Evolutionary conservation across 2,888 invertebrate genomes (phyloP).

Genomic region (Hydrotaea diabolus): DNA sequence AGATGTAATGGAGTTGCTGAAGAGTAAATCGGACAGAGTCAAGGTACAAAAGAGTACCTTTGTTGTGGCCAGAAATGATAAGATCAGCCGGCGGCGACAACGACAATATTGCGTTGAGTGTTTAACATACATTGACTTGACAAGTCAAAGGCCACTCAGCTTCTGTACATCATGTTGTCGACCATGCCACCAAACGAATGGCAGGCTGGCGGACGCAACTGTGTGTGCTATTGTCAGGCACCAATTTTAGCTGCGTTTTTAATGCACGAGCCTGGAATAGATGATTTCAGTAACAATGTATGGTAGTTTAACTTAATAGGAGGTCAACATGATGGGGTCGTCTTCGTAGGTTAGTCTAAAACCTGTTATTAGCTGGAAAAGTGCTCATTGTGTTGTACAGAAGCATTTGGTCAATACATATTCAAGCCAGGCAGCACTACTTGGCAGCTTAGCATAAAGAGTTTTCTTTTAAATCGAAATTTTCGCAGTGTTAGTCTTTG

Average conservation of each 20-base stretch:
- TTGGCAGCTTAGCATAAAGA: too few relatives aligned
- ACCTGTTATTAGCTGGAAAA: too few relatives aligned
- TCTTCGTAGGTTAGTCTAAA: neutral
- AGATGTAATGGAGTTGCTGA: neutral
- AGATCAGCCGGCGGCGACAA: slow-evolving; percentile 48
- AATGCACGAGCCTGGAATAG: slow-evolving; percentile 42
- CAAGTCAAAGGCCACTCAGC: slow-evolving; percentile 70
- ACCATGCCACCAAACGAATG: neutral
- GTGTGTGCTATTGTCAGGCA: slow-evolving; percentile 21
- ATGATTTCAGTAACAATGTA: slow-evolving; percentile 30
- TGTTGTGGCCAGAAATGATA: slow-evolving; percentile 52
- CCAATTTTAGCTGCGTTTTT: slow-evolving; percentile 18
- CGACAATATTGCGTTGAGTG: slow-evolving; percentile 64
- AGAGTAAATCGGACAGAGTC: slow-evolving; percentile 15
- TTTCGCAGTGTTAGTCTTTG: too few relatives aligned
- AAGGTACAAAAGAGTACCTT: slow-evolving; percentile 14
- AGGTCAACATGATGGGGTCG: neutral
- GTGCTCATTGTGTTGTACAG: too few relatives aligned
- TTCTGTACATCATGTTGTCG: slow-evolving; percentile 52
- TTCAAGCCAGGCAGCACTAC: too few relatives aligned
- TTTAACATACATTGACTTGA: slow-evolving; percentile 69
- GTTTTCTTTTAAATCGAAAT: too few relatives aligned
- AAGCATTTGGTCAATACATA: too few relatives aligned
- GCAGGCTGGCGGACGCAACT: neutral
- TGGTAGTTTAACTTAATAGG: slow-evolving; percentile 20